A percentile compares a stretch with the other conserved stretches of the same genome.
phyloP scores from a whole-genome alignment of 2,888 invertebrate genomes.

The Eristalis tenax region DNA sequence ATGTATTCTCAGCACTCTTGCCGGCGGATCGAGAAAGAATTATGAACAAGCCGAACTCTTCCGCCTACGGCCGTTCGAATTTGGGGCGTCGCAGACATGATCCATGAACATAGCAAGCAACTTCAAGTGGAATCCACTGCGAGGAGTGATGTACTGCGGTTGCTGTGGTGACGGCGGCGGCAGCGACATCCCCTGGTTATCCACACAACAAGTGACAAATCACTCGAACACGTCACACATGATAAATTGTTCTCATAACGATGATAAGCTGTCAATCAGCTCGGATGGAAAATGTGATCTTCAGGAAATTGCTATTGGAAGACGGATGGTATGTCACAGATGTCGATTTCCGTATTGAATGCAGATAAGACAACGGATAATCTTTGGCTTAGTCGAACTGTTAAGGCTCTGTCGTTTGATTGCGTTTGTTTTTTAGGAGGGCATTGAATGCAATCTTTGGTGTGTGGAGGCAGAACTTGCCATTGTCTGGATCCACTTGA shows the following conservation, averaged over 20 bases:
- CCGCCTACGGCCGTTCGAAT: background rate
- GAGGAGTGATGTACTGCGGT: slow-evolving; percentile 31
- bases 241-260: slow-evolving; percentile 46
- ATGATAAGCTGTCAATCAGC: slow-evolving; percentile 52
- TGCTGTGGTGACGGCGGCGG: slow-evolving; percentile 6
- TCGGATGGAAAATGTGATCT: background rate
- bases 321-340: background rate
- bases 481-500: no score
- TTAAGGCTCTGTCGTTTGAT: no score
- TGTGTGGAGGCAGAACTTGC: no score
- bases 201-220: slow-evolving; percentile 54
- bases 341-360: background rate
- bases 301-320: background rate
- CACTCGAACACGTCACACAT: slow-evolving; percentile 17
- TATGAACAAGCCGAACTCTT: slow-evolving; percentile 57
- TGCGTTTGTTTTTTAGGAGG: no score
- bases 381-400: no score
- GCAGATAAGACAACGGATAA: background rate
- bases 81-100: background rate
- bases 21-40: slow-evolving; percentile 8
- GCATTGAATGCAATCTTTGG: no score
- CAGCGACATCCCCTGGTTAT: slow-evolving; percentile 14
- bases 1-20: slow-evolving; percentile 40
- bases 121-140: slow-evolving; percentile 22
- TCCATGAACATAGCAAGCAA: background rate